Evolutionary conservation across 2,797 vertebrate genomes (phyloP), one percentile per base, ranked within the genome.

Genomic region (Macropus fuliginosus): DNA sequence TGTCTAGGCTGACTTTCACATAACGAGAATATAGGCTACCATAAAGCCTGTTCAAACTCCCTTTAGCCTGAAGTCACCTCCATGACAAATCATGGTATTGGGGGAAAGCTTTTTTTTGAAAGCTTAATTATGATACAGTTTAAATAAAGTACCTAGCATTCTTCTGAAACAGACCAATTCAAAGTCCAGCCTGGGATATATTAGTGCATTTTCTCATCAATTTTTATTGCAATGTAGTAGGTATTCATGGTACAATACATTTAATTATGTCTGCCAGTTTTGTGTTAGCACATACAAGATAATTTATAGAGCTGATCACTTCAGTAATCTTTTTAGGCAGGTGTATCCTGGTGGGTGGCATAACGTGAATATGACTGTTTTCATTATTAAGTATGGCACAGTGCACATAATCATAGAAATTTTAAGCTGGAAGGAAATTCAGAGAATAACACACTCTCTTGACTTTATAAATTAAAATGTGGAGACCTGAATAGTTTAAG

Each of bases 271-370:
- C 56, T 59, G 90, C 2, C n/a, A 55, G 92, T 27, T 94, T 94
- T 3, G 89, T 90, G 5, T 56, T 92, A 57, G 93, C 91, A 95
- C 1, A 95, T 46, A 40, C 11, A 56, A 14, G 40, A 93, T 91
- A 92, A 91, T 52, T 62, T 92, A 92, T 59, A 95, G 81, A 56
- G 8, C 11, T 55, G 95, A 93, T 59, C 94, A 94, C 55, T 28
- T 87, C 8, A 93, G 91, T 91, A 92, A n/a, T 94, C 89, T 59
- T 93, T 59, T 93, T 5, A 56, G 54, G 29, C 56, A 55, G 16
- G 16, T 52, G 0, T 56, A 66, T 92, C 29, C 28, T 94, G 9
- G 24, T 54, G 92, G 66, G 46, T 87, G 34, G 89, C 31, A 91
- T 12, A 93, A 0, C 59, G 0, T 56, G 21, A 57, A 31, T 92